Evolutionary conservation across 2,797 vertebrate genomes (phyloP), one percentile per base, ranked within the genome.

Genomic region (Catamblyrhynchus diadema): DNA sequence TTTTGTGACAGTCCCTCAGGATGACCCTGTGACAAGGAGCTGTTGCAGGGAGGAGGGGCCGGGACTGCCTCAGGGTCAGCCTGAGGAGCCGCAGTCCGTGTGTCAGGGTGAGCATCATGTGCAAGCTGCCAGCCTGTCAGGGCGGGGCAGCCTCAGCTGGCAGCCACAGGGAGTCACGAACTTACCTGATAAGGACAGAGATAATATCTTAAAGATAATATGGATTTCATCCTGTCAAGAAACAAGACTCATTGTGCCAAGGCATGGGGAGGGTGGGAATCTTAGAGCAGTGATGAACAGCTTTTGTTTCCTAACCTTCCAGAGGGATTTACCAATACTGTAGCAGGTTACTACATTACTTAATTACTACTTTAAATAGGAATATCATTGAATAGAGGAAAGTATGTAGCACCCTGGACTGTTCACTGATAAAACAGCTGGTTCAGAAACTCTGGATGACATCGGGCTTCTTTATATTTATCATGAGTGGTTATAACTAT

Each of bases 401-500:
- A 86, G 77, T 60, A 81, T 21, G 10, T 47, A 90, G 56, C 20
- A 56, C n/a, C 32, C 22, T 14, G 12, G 45, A 41, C 56, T 61
- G 33, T n/a, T 81, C 53, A 33, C 37, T 60, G 54, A 67, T 51
- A 48, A 64, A 94, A 70, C 22, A 79, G 53, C 54, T 65, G 8
- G 8, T 90, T 91, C 50, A 57, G 64, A 93, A 89, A 85, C 23
- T 51, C 79, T 60, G 60, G 41, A 21, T 48, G 37, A n/a, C n/a
- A 74, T 81, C 21, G 60, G 45, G 41, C 19, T 78, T 88, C 12
- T 53, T 71, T 62, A 11, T n/a, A 59, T 62, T 70, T 81, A 50
- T 50, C 27, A 20, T 9, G 12, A 78, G 45, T 66, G 10, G 16
- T 61, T 42, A 42, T 42, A 19, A 42, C 17, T 42, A 19, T 8